These are phyloP conservation scores for Pollenia amentaria DNA, from an alignment of 2,888 invertebrate species.

Conservation along the genomic window DNA sequence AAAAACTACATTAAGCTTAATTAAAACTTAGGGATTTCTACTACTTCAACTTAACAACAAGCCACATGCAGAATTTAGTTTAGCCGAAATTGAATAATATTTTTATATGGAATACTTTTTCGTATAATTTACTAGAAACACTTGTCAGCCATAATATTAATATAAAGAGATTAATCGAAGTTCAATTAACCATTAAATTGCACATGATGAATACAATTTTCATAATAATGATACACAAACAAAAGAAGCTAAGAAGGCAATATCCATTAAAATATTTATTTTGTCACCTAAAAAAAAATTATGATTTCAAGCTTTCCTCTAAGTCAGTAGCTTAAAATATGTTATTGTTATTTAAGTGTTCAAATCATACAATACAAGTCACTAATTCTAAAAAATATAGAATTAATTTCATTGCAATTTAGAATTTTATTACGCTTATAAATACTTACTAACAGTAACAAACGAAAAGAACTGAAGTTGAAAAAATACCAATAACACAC, in stretches of 20 bases:
- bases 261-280: slow-evolving; percentile 25
- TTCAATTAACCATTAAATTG: neutral
- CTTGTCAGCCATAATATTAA: too few relatives aligned
- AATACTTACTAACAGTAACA: slow-evolving; percentile 63
- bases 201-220: neutral
- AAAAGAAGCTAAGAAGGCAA: neutral
- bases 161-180: neutral
- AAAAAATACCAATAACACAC: slow-evolving; percentile 67
- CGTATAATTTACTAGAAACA: too few relatives aligned
- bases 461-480: slow-evolving; percentile 1
- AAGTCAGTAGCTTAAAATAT: slow-evolving; percentile 13
- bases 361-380: slow-evolving; percentile 18
- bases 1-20: too few relatives aligned
- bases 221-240: neutral
- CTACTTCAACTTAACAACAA: too few relatives aligned
- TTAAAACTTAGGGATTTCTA: too few relatives aligned
- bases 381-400: neutral
- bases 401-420: slow-evolving; percentile 74
- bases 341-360: slow-evolving; percentile 39
- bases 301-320: slow-evolving; percentile 15
- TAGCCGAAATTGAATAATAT: too few relatives aligned
- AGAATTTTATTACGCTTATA: slow-evolving; percentile 76
- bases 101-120: too few relatives aligned
- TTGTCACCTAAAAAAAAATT: slow-evolving; percentile 8
- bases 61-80: too few relatives aligned